Base-by-base conservation (phyloP, 2,113 vertebrate genomes). In the Sceloporus undulatus region DNA sequence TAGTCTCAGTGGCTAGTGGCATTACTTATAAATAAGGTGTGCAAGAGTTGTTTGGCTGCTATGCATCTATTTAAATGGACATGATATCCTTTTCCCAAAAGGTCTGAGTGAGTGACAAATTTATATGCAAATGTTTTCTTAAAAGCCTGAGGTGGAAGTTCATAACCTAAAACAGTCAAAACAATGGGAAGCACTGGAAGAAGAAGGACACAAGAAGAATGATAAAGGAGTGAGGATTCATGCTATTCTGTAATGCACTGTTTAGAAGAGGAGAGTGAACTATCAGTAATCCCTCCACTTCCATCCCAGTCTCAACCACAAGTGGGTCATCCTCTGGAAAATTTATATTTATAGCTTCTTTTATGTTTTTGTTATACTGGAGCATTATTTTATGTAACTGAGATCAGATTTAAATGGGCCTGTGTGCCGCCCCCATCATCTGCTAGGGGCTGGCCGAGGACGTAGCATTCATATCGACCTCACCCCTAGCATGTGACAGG, bases 1-100 rank as follows among this genome's bases (percentile, higher is more conserved):
- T 86, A 90, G 80, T 78, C 66, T 38, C 74, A 52, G 29, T 29
- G 23, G 81, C 62, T 84, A 18, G 81, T 56, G 74, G 34, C 48
- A 38, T 29, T 71, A 62, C 79, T 83, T 65, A 79, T 70, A 59
- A 48, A 59, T 62, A 82, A 86, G 68, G 85, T 38, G 74, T n/a
- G 38, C 42, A 59, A 52, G 74, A 62, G 40, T 48, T 85, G 7
- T 68, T 70, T 48, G 38, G 54, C 6, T 6, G 29, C 48, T 59
- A 59, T 40, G 59, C 2, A 52, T 70, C 6, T 77, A 18, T 68
- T 84, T 62, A 52, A 54, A 79, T 68, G 74, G 54, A 9, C 3
- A 5, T n/a, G 9, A 38, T 25, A 54, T 16, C 62, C 56, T 2
- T 78, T 77, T 78, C n/a, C n/a, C 62, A 88, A 77, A 78, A 38